Evolutionary conservation across 2,113 vertebrate genomes (phyloP).

Genomic region (Vimba vimba): DNA sequence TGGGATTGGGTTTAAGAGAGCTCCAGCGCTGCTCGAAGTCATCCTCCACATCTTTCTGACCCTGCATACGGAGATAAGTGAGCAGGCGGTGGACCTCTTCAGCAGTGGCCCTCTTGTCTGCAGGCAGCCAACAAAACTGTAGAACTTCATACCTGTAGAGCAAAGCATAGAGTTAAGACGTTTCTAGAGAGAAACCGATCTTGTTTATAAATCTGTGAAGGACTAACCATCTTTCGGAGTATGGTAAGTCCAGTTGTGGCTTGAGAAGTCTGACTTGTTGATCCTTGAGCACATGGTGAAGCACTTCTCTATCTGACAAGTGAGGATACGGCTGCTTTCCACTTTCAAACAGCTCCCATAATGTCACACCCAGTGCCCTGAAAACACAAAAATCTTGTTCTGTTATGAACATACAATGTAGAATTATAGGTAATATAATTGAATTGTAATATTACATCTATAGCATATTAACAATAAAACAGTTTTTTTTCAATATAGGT

Average conservation of each 20-base stretch:
- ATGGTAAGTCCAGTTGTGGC: conserved; percentile 89
- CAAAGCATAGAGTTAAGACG: not conserved
- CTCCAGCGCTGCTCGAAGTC: conserved; percentile 97
- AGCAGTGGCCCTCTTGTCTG: conserved; percentile 89
- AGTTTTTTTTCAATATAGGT: not conserved
- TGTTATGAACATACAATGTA: not conserved
- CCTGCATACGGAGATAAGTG: conserved; percentile 94
- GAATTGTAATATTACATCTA: not conserved
- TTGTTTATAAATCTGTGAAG: not conserved
- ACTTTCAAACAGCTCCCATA: conserved; percentile 94
- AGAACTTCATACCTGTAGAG: conserved; percentile 89
- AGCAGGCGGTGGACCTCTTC: conserved; percentile 93
- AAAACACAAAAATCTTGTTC: conserved; percentile 30
- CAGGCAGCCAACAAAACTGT: conserved; percentile 93
- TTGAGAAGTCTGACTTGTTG: conserved; percentile 88
- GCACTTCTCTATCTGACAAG: conserved; percentile 89
- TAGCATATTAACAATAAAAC: not conserved
- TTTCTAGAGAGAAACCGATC: not conserved
- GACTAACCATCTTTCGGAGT: conserved; percentile 92
- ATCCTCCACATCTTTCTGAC: conserved; percentile 88
- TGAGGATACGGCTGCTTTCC: conserved; percentile 85
- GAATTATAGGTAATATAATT: not conserved
- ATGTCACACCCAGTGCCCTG: conserved; percentile 91
- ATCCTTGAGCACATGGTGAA: conserved; percentile 91
- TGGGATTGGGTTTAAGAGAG: conserved; percentile 86